Conservation (phyloP, 37 sponge, comb jelly and placozoan genomes). For the Axinella damicornis region DNA sequence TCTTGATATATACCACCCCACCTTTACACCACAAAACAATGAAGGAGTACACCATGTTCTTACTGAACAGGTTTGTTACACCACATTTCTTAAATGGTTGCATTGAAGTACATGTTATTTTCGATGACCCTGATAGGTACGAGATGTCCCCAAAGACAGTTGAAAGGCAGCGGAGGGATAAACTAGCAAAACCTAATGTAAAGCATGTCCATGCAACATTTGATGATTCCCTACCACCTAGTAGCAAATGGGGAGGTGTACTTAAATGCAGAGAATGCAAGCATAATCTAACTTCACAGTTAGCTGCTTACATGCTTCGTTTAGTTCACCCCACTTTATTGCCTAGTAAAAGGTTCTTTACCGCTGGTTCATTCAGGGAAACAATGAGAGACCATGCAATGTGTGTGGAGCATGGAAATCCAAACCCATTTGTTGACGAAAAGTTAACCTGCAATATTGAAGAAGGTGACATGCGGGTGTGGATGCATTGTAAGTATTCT, state of each 20-base stretch:
- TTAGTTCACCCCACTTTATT: neutral
- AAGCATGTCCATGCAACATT: neutral
- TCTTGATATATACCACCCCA: neutral
- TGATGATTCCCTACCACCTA: neutral
- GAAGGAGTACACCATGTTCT: too few relatives aligned
- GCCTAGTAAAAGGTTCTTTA: neutral
- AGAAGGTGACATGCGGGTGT: conserved; percentile 36
- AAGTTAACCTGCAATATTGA: neutral
- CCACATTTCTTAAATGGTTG: too few relatives aligned
- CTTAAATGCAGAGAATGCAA: conserved; percentile 28
- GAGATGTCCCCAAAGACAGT: too few relatives aligned
- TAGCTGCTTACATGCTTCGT: neutral
- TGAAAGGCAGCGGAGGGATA: too few relatives aligned
- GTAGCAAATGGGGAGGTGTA: conserved; percentile 18
- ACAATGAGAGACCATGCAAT: neutral
- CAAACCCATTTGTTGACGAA: neutral
- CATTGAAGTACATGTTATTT: too few relatives aligned
- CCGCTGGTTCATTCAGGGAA: conserved; percentile 12
- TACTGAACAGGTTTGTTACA: too few relatives aligned
- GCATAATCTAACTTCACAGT: neutral
- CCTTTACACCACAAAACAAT: too few relatives aligned
- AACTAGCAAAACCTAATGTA: too few relatives aligned
- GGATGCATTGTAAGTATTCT: conserved; percentile 26
- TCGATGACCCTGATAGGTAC: too few relatives aligned
- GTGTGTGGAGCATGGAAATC: too few relatives aligned